A percentile compares a stretch with the other conserved stretches of the same genome.
phyloP scores from a whole-genome alignment of 2,888 invertebrate species.

The Muscina levida region DNA sequence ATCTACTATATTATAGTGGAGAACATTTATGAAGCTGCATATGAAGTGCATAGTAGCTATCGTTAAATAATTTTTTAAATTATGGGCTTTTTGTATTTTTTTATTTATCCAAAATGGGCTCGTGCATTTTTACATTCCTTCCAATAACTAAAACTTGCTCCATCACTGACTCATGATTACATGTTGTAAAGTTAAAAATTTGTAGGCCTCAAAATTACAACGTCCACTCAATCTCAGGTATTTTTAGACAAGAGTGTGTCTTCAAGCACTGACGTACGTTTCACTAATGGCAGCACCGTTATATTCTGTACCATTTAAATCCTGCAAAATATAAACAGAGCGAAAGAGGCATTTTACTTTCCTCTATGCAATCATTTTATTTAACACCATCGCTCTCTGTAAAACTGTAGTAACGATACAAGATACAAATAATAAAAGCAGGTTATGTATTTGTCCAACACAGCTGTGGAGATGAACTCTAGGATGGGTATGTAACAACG shows the following conservation, averaged over 20 bases:
- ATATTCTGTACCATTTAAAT: not conserved
- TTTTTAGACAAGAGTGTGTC: conserved; percentile 71
- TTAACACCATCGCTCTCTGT: conserved; percentile 24
- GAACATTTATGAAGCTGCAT: no score
- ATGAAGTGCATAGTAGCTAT: no score
- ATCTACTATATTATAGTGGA: not conserved
- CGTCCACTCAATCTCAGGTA: conserved; percentile 48
- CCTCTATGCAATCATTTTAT: conserved; percentile 75
- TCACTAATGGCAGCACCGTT: conserved; percentile 54
- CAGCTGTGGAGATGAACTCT: not conserved
- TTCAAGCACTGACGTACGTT: conserved; percentile 43
- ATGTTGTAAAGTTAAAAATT: conserved; percentile 75
- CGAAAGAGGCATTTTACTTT: conserved; percentile 65
- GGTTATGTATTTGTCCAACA: conserved; percentile 26
- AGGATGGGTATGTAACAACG: conserved; percentile 48
- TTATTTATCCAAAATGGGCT: no score
- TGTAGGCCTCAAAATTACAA: conserved; percentile 56
- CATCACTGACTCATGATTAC: conserved; percentile 78
- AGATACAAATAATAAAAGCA: conserved; percentile 31
- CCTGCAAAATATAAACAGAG: conserved; percentile 69
- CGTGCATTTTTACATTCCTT: conserved; percentile 45
- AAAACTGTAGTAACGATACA: conserved; percentile 52
- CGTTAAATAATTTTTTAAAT: no score
- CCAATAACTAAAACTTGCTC: conserved; percentile 47
- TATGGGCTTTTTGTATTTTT: no score